Conservation (phyloP, 2,888 invertebrate species). For the Entomobrya proxima region DNA sequence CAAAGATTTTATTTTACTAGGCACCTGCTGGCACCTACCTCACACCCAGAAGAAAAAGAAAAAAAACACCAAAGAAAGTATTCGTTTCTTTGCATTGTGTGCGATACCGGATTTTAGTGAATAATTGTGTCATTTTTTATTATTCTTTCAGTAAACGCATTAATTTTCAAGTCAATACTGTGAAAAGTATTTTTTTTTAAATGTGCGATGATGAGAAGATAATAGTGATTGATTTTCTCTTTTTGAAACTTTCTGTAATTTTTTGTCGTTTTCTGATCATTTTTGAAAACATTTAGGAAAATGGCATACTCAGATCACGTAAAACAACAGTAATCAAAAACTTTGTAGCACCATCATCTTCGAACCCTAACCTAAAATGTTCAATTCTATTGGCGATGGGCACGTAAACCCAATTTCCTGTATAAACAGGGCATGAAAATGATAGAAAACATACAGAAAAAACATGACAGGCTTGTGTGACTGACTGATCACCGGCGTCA, state of each 20-base stretch:
- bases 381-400: not conserved
- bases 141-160: not conserved
- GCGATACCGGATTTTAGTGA: conserved; percentile 50
- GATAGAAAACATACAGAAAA: not conserved
- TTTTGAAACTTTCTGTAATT: not conserved
- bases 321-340: not conserved
- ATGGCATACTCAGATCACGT: not conserved
- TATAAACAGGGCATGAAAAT: conserved; percentile 45
- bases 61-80: conserved; percentile 1
- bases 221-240: conserved; percentile 40
- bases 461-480: conserved; percentile 22
- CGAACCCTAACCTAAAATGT: not conserved
- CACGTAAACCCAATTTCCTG: conserved; percentile 57
- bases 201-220: not conserved
- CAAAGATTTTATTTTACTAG: not conserved
- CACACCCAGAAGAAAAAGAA: conserved; percentile 20
- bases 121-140: conserved; percentile 36
- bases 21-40: conserved; percentile 8
- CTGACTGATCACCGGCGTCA: conserved; percentile 19
- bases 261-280: not conserved
- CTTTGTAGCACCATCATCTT: not conserved
- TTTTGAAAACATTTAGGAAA: conserved; percentile 15
- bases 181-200: too few relatives aligned
- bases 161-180: not conserved
- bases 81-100: conserved; percentile 12